Percentiles rank a stretch among this genome's conserved stretches.
phyloP scores from a whole-genome alignment of 2,888 invertebrate species.

The Branchipolynoe longqiensis region DNA sequence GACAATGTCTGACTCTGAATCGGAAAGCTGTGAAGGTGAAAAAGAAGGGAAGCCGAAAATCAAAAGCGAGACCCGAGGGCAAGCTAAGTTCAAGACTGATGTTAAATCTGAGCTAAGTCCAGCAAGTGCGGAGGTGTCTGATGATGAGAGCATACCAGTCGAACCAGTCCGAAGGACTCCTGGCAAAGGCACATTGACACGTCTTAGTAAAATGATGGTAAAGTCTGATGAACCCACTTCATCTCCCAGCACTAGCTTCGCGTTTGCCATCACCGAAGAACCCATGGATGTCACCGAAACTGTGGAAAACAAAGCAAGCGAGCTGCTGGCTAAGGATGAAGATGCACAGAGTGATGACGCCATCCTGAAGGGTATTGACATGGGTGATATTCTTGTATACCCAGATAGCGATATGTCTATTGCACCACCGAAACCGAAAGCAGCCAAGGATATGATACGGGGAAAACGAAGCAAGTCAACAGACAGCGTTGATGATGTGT shows the following conservation, averaged over 20 bases:
- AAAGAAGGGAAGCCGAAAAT: conserved; percentile 27
- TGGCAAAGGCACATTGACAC: neutral
- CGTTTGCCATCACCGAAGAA: neutral
- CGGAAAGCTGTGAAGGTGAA: neutral
- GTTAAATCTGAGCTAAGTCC: neutral
- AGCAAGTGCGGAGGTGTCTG: neutral
- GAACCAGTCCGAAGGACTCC: neutral
- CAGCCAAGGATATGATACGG: neutral
- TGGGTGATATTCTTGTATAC: conserved; percentile 43
- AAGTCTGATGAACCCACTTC: neutral
- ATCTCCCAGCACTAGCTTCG: neutral
- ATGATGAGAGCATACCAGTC: conserved; percentile 6
- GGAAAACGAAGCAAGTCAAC: conserved; percentile 18
- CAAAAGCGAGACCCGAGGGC: neutral
- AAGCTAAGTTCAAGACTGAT: neutral
- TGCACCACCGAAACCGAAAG: conserved; percentile 30
- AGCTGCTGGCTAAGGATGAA: conserved; percentile 22
- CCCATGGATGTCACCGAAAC: neutral
- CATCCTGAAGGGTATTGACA: conserved; percentile 40
- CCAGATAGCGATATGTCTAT: conserved; percentile 38
- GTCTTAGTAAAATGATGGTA: neutral
- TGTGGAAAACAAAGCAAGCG: conserved; percentile 3
- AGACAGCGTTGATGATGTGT: neutral
- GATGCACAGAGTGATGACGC: conserved; percentile 26
- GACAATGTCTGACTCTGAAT: neutral